Percentiles rank a stretch among this genome's conserved stretches.
These are phyloP conservation scores for Rhagonycha lutea DNA, from an alignment of 2,888 invertebrate genomes.

Conservation along the genomic window DNA sequence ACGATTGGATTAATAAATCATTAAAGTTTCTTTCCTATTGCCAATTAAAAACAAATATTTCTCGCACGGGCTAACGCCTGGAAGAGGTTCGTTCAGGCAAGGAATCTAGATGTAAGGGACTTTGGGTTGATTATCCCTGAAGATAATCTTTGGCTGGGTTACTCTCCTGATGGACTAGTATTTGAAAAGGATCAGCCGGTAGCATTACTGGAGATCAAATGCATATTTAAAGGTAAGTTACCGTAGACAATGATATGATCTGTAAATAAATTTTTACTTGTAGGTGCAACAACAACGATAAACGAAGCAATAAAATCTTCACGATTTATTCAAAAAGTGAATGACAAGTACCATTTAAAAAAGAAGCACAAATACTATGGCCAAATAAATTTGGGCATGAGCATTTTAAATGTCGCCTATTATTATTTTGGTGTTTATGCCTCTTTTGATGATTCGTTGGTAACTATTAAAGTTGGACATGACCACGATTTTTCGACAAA, in stretches of 20 bases:
- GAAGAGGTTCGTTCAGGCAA: background rate
- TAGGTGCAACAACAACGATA: background rate
- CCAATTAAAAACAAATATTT: background rate
- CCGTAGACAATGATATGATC: background rate
- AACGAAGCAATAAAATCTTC: background rate
- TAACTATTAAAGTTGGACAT: background rate
- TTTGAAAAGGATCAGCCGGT: background rate
- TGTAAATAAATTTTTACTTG: background rate
- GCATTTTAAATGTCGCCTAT: background rate
- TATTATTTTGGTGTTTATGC: background rate
- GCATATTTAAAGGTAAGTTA: constrained; percentile 1
- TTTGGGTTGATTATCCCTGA: background rate
- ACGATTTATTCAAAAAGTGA: background rate
- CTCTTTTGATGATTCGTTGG: background rate
- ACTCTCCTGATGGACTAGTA: constrained; percentile 4
- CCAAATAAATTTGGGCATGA: background rate
- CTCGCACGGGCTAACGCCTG: background rate
- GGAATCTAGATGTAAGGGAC: background rate
- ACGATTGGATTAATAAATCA: background rate
- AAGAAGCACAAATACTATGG: background rate
- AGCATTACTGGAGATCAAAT: background rate
- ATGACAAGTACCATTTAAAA: background rate
- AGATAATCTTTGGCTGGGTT: background rate
- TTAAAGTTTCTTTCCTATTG: background rate
- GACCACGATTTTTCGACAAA: background rate